A percentile compares a stretch with the other conserved stretches of the same genome.
Evolutionary conservation across 1,140 invertebrate species (phyloP).

Genomic region (Nomia melanderi): DNA sequence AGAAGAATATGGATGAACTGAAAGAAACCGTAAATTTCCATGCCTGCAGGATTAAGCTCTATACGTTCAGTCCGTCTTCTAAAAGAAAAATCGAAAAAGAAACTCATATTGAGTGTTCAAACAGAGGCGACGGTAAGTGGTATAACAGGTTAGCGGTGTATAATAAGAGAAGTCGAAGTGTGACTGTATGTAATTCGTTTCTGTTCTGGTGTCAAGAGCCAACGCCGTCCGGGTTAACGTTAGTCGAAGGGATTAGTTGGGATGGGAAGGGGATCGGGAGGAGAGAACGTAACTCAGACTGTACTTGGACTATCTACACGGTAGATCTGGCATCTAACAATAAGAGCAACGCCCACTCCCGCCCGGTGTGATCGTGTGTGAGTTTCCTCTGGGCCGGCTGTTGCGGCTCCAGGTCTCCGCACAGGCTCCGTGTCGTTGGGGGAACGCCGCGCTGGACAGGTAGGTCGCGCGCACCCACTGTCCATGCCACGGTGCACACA

Average conservation of each 20-base stretch:
- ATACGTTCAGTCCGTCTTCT: too few species aligned
- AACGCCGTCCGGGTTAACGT: too few species aligned
- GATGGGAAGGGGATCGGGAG: conserved; percentile 9
- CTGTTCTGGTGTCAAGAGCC: too few species aligned
- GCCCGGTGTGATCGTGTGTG: conserved; percentile 34
- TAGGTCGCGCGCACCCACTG: conserved; percentile 37
- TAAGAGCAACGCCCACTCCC: conserved; percentile 69
- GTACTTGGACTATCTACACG: conserved; percentile 61
- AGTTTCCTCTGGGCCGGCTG: conserved; percentile 29
- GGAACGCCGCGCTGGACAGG: conserved; percentile 38
- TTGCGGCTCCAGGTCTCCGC: conserved; percentile 26
- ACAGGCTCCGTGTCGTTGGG: neutral
- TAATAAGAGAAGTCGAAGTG: too few species aligned
- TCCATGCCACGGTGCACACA: neutral
- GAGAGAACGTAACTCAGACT: conserved; percentile 46
- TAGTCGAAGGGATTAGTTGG: neutral
- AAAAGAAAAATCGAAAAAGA: too few species aligned
- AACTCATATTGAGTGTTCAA: too few species aligned
- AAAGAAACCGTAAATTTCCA: too few species aligned
- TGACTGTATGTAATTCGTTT: too few species aligned
- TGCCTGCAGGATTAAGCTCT: too few species aligned
- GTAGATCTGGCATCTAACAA: conserved; percentile 67
- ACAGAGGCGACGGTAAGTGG: too few species aligned
- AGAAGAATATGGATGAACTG: too few species aligned
- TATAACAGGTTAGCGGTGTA: too few species aligned